Base-by-base conservation (phyloP, 2,797 vertebrate species). In the Salmo trutta region DNA sequence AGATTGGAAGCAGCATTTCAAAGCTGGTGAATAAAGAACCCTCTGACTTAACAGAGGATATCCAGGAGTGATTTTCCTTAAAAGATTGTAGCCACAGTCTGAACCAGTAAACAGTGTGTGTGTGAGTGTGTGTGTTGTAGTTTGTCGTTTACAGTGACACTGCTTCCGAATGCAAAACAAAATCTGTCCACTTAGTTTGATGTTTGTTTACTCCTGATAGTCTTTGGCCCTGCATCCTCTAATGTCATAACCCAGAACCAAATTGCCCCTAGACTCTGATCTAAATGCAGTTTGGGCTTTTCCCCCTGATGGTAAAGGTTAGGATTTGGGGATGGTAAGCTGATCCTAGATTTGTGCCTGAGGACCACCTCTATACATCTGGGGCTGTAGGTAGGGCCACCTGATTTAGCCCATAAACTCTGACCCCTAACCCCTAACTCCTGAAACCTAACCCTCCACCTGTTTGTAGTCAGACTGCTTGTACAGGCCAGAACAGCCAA, bases 1-100 rank as follows among this genome's bases (percentile, higher is more conserved):
- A 78, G 84, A 89, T 87, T 75, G 83, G 84, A 90, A 87, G 86
- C 78, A 77, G 84, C 84, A 84, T 85, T 87, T 87, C 83, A 84
- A 77, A 12, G 27, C 66, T 0, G 3, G 66, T 21, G 77, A 85
- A 87, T 82, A 84, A 85, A 86, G 81, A 86, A 80, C 71, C 73
- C 78, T 68, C 81, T 75, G 81, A 88, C 83, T 87, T 84, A 78
- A 81, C 79, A 78, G 74, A 79, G 82, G 88, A 90, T 89, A 88
- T 76, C 24, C 75, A 85, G 81, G 79, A 80, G 84, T 69, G 77
- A 74, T 73, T 83, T 84, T 12, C 82, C 82, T 74, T 78, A 47
- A 68, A 69, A 41, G 41, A 47, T 73, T 74, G 33, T 29, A 73
- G 54, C 72, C 53, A 24, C n/a, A 15, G 69, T 41, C 41, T 4